Conservation (phyloP, 2,888 invertebrate genomes). For the Andricus curvator region DNA sequence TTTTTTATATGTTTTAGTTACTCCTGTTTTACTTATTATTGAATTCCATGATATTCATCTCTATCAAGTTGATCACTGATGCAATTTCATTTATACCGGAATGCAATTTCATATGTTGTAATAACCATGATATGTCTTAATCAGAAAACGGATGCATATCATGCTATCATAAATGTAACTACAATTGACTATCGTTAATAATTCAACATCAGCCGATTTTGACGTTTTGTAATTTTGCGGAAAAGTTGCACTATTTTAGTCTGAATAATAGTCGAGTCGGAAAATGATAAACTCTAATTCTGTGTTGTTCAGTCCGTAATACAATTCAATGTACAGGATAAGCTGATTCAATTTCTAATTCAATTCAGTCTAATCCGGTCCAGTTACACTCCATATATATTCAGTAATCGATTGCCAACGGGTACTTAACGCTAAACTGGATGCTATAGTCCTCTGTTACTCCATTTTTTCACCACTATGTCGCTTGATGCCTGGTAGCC, state of each 20-base stretch:
- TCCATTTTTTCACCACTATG: not conserved
- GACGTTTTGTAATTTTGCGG: no score
- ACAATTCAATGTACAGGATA: slow-evolving; percentile 8
- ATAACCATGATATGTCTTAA: not conserved
- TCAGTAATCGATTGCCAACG: slow-evolving; percentile 25
- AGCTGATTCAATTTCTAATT: slow-evolving; percentile 32
- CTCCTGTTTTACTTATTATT: not conserved
- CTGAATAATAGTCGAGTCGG: not conserved
- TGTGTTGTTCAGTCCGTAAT: not conserved
- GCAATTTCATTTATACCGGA: not conserved
- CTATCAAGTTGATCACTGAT: not conserved
- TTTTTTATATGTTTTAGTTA: not conserved
- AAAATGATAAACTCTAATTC: not conserved
- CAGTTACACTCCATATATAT: slow-evolving; percentile 32
- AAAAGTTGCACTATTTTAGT: no score
- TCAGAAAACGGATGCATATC: not conserved
- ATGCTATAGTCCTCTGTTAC: not conserved
- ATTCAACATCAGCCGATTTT: not conserved
- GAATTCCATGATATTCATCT: not conserved
- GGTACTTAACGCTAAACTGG: slow-evolving; percentile 11
- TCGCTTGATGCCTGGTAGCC: not conserved
- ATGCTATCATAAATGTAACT: not conserved
- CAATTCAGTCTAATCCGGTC: slow-evolving; percentile 19
- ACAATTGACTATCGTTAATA: not conserved
- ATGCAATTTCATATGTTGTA: not conserved